Evolutionary conservation across 2,797 vertebrate genomes (phyloP).

Genomic region (Clamator glandarius): DNA sequence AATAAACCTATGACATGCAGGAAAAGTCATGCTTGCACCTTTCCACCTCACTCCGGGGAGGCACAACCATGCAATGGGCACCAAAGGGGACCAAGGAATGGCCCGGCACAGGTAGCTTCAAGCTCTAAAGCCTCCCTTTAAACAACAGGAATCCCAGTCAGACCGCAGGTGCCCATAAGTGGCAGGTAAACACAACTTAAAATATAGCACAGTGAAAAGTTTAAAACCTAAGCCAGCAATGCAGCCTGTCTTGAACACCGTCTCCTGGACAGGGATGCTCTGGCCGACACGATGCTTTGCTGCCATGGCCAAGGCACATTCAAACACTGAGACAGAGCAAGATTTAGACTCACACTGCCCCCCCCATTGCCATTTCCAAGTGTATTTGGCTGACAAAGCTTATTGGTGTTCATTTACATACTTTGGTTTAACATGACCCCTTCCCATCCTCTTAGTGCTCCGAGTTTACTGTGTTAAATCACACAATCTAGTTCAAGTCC

Average conservation of each 20-base stretch:
- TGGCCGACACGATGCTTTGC: neutral
- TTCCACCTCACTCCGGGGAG: neutral
- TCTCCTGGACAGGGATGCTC: neutral
- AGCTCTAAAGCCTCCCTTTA: neutral
- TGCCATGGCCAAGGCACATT: neutral
- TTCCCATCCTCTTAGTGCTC: neutral
- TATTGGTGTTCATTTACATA: neutral
- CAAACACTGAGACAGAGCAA: neutral
- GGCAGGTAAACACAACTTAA: neutral
- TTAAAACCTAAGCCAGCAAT: neutral
- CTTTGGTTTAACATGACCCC: neutral
- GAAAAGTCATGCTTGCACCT: neutral
- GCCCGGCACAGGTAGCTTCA: neutral
- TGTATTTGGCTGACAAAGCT: neutral
- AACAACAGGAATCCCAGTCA: neutral
- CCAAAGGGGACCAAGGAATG: neutral
- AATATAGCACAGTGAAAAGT: neutral
- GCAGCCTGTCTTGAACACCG: neutral
- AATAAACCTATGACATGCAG: neutral
- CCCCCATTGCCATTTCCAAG: neutral
- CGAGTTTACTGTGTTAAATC: fast-evolving
- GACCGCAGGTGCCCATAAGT: neutral
- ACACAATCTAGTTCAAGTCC: neutral
- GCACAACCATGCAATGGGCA: neutral
- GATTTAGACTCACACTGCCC: neutral